Percentiles rank a stretch among this genome's conserved stretches.
Conservation (phyloP, 1,140 invertebrate genomes). For the Apis cerana region DNA sequence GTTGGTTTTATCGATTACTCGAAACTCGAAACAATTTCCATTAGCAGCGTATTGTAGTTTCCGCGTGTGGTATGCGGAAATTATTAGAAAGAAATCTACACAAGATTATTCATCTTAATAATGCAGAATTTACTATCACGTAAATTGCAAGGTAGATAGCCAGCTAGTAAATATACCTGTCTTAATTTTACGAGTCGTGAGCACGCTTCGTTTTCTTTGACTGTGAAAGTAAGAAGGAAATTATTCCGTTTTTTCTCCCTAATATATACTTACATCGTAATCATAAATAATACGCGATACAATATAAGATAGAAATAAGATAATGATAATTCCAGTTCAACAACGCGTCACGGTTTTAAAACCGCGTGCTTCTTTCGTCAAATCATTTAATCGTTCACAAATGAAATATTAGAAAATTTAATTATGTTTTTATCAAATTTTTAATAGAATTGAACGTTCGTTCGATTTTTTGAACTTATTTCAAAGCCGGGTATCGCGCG, state of each 20-base stretch:
- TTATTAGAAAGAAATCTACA: constrained; percentile 4
- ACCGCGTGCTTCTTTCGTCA: neutral
- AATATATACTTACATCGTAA: neutral
- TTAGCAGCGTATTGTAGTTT: neutral
- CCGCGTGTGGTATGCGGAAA: neutral
- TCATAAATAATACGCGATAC: neutral
- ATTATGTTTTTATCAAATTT: neutral
- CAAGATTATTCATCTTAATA: constrained; percentile 9
- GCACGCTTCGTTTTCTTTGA: neutral
- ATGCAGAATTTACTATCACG: neutral
- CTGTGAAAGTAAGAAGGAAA: neutral
- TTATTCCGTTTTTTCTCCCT: neutral
- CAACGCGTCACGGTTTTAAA: neutral
- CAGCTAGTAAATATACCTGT: neutral
- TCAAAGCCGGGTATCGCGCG: neutral
- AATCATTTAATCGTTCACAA: neutral
- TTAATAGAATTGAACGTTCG: no score
- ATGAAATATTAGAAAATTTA: no score
- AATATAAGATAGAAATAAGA: neutral
- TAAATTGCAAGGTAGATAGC: neutral
- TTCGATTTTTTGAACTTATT: neutral
- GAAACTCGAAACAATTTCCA: neutral
- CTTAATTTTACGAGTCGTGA: neutral
- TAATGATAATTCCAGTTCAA: no score
- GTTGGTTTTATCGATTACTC: neutral